Conservation (phyloP, 2,113 vertebrate species). For the Polypterus senegalus region DNA sequence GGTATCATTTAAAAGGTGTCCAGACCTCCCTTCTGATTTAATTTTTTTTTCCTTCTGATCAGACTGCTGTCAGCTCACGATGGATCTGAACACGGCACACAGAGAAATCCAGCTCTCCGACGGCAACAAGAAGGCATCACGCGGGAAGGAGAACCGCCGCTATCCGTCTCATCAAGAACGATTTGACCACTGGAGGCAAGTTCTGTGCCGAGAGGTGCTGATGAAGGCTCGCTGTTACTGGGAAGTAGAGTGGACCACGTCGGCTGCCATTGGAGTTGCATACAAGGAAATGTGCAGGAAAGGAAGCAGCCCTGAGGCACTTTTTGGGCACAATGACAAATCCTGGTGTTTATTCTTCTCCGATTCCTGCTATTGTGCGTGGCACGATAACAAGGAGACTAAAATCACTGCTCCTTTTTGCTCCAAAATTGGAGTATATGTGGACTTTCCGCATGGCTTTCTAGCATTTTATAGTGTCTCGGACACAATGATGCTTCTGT, state of each 20-base stretch:
- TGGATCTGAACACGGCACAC: constrained; percentile 41
- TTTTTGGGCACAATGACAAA: constrained; percentile 45
- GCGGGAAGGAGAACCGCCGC: constrained; percentile 37
- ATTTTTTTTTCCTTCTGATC: not conserved
- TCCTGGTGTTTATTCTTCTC: constrained; percentile 46
- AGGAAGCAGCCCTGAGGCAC: constrained; percentile 37
- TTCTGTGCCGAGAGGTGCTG: constrained; percentile 42
- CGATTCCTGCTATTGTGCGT: constrained; percentile 40
- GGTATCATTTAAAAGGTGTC: no score
- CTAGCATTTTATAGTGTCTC: constrained; percentile 46
- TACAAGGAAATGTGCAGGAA: constrained; percentile 38
- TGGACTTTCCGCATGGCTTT: constrained; percentile 39
- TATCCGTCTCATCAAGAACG: constrained; percentile 33
- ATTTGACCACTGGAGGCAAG: constrained; percentile 44
- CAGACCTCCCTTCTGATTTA: no score
- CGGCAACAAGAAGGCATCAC: constrained; percentile 31
- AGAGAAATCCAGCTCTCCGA: constrained; percentile 38
- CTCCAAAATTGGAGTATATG: constrained; percentile 37
- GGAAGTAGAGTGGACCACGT: constrained; percentile 50
- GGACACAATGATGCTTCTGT: constrained; percentile 34
- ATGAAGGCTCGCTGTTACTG: constrained; percentile 39
- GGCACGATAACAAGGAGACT: constrained; percentile 47
- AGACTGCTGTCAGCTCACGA: constrained; percentile 29
- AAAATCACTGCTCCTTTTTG: constrained; percentile 38
- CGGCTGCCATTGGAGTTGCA: constrained; percentile 43